Percentiles rank a stretch among this genome's conserved stretches.
These are phyloP conservation scores for Drosophila willistoni DNA, from an alignment of 1,140 invertebrate genomes.

Conservation along the genomic window DNA sequence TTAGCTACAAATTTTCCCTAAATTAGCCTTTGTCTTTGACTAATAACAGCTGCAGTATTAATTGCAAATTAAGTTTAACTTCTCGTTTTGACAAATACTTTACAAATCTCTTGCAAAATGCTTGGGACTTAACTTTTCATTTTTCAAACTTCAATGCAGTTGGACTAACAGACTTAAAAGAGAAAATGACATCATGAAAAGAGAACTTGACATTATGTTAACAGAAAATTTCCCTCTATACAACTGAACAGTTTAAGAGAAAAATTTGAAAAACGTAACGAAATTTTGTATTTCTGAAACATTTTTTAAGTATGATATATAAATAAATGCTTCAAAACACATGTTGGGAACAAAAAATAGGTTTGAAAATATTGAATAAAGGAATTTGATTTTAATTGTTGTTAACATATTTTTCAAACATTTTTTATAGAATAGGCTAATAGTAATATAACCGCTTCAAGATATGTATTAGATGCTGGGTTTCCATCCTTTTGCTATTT, in stretches of 20 bases:
- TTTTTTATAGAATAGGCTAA: too few species aligned
- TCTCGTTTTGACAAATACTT: neutral
- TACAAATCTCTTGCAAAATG: conserved; percentile 26
- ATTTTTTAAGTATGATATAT: too few species aligned
- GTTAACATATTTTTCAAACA: too few species aligned
- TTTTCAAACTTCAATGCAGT: neutral
- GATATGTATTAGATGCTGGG: too few species aligned
- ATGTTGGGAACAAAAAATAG: too few species aligned
- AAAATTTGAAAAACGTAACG: neutral
- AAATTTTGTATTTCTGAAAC: too few species aligned
- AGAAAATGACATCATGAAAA: neutral
- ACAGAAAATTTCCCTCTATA: neutral
- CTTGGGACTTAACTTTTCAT: neutral
- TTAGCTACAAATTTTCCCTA: neutral
- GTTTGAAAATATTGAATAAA: too few species aligned
- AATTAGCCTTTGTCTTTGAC: conserved; percentile 12
- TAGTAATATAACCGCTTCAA: too few species aligned
- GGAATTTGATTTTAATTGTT: too few species aligned
- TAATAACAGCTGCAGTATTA: conserved; percentile 41
- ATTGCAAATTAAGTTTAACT: conserved; percentile 25
- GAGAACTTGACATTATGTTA: neutral
- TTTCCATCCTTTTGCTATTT: too few species aligned
- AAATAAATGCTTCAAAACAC: too few species aligned
- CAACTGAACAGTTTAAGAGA: conserved; percentile 3
- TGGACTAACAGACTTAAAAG: conserved; percentile 3